A percentile compares a stretch with the other conserved stretches of the same genome.
Evolutionary conservation across 2,888 invertebrate genomes (phyloP).

Genomic region (Leptinotarsa peninsularis): DNA sequence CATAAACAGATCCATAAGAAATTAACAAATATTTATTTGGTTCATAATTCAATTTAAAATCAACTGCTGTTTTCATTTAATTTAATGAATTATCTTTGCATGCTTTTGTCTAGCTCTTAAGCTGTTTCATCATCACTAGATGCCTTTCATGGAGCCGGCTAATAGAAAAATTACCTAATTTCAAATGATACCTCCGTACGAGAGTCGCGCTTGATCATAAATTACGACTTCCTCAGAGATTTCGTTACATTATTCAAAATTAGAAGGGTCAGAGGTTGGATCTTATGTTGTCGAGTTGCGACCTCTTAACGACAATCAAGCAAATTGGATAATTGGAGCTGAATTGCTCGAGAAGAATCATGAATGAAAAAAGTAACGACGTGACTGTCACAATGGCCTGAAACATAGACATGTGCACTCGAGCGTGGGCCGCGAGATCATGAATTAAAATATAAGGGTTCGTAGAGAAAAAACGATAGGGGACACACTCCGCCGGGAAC

Average conservation of each 20-base stretch:
- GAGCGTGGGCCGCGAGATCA: background rate
- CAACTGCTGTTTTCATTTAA: no score
- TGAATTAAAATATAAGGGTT: slow-evolving; percentile 3
- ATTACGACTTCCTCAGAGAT: slow-evolving; percentile 18
- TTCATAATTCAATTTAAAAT: no score
- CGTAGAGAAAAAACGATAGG: background rate
- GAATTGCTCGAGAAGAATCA: slow-evolving; percentile 24
- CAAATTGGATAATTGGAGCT: slow-evolving; percentile 57
- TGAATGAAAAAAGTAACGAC: slow-evolving; percentile 15
- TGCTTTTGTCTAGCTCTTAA: background rate
- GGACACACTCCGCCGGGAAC: background rate
- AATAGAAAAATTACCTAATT: slow-evolving; percentile 10
- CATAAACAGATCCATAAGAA: no score
- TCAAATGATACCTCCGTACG: slow-evolving; percentile 4
- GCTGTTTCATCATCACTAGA: background rate
- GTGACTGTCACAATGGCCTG: slow-evolving; percentile 6
- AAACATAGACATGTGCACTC: slow-evolving; percentile 7
- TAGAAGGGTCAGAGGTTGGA: slow-evolving; percentile 41
- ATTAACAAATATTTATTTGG: no score
- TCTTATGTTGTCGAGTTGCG: slow-evolving; percentile 23
- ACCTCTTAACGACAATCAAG: slow-evolving; percentile 55
- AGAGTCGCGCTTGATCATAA: slow-evolving; percentile 5
- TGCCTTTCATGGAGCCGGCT: background rate
- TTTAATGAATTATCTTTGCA: background rate
- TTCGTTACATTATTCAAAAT: slow-evolving; percentile 31